These are phyloP conservation scores for Nothobranchius furzeri DNA, from an alignment of 2,113 vertebrate species.

Conservation along the genomic window DNA sequence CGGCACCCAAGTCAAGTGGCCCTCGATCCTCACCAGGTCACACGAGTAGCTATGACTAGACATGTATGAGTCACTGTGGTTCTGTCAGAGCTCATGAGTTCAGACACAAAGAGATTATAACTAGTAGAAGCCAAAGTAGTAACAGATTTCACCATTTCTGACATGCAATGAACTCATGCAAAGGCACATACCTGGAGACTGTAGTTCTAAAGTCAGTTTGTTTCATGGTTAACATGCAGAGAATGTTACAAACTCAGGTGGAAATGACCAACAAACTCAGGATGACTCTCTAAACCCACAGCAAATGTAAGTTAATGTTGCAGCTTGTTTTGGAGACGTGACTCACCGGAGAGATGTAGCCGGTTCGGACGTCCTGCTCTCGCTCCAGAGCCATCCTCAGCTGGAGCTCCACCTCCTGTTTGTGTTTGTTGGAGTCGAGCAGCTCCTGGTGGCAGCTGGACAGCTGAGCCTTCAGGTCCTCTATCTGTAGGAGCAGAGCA, in stretches of 20 bases:
- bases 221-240: slow-evolving; percentile 78
- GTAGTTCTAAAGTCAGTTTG: slow-evolving; percentile 66
- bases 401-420: slow-evolving; percentile 78
- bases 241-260: slow-evolving; percentile 69
- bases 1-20: neutral
- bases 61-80: neutral
- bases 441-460: slow-evolving; percentile 81
- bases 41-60: slow-evolving; percentile 7
- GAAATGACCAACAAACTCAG: slow-evolving; percentile 29
- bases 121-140: slow-evolving; percentile 66
- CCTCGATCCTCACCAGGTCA: slow-evolving; percentile 2
- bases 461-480: slow-evolving; percentile 80
- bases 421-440: slow-evolving; percentile 76
- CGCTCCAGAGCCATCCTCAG: slow-evolving; percentile 76
- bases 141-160: slow-evolving; percentile 56
- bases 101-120: slow-evolving; percentile 24
- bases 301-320: neutral
- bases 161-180: slow-evolving; percentile 85
- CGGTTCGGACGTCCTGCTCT: slow-evolving; percentile 76
- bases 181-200: slow-evolving; percentile 57
- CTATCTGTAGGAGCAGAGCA: slow-evolving; percentile 65
- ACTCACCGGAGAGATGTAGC: slow-evolving; percentile 85
- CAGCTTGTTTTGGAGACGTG: neutral
- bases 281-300: slow-evolving; percentile 10
- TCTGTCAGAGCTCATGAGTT: too few relatives aligned